Base-by-base conservation (phyloP, 2,113 vertebrate species). In the Machaerirhynchus nigripectus region DNA sequence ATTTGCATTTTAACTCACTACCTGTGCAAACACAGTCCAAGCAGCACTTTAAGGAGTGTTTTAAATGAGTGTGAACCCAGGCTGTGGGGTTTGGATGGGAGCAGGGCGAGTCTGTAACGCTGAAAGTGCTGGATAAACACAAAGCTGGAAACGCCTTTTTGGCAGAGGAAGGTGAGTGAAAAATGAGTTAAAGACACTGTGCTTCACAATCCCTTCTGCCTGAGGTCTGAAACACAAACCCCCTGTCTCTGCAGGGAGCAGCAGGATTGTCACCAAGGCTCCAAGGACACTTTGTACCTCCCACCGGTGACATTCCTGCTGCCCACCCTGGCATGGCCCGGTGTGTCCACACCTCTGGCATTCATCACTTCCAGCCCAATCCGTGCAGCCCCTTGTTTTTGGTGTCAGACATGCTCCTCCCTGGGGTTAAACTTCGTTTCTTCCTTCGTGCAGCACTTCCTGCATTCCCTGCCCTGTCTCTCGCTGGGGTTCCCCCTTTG, bases 301-400 rank as follows among this genome's bases (percentile, higher is more conserved):
- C 78, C 42, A 69, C 17, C 57, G 37, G 44, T 5, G 65, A 17
- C 47, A 19, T 2, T 57, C 52, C 83, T 44, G 49, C 46, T 75
- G 30, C 17, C 69, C 31, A 15, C 3, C 26, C 64, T 67, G 4
- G 37, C 7, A 6, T 7, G 21, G 70, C 37, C 59, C 77, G 20
- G 59, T 0, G 1, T 1, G 20, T 30, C 33, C 33, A 5, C 0
- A 30, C 1, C 57, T 81, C 31, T n/a, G 47, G 47, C 52, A 46
- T 11, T 21, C 75, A 37, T 1, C 13, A 1, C 15, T 47, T 47
- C 4, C 60, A 8, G 5, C 6, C 61, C 35, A 31, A 28, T 5
- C 39, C 5, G 2, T 9, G 15, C 30, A 93, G 80, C 5, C 22
- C 42, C 11, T 33, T 15, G 10, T 9, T n/a, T 65, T 23, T 47